Conservation (phyloP, 2,888 invertebrate species). For the Drosophila siamana region DNA sequence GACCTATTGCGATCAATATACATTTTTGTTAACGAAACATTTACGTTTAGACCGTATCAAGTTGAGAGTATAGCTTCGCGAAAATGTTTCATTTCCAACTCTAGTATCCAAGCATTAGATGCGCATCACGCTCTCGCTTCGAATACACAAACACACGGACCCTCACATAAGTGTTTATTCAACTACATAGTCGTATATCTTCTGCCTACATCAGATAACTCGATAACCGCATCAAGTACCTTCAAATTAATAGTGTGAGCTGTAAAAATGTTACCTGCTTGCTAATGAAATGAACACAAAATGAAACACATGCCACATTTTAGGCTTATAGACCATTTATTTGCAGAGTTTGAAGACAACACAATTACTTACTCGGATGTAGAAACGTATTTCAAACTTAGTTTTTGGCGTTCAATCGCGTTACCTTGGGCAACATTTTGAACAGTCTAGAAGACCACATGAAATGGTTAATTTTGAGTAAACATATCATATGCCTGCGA, state of each 20-base stretch:
- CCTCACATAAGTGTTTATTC: neutral
- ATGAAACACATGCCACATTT: slow-evolving; percentile 34
- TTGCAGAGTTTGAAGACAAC: slow-evolving; percentile 51
- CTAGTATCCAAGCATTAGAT: slow-evolving; percentile 26
- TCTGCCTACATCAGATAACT: slow-evolving; percentile 46
- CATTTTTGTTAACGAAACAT: slow-evolving; percentile 22
- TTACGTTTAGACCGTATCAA: slow-evolving; percentile 15
- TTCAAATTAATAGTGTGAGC: slow-evolving; percentile 84
- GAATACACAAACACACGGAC: slow-evolving; percentile 14
- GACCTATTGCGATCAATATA: slow-evolving; percentile 7
- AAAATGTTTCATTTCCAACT: neutral
- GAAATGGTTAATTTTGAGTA: slow-evolving; percentile 33
- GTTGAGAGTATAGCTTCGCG: slow-evolving; percentile 1
- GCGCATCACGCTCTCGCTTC: slow-evolving; percentile 50
- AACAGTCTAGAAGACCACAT: slow-evolving; percentile 16
- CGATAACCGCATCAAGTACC: slow-evolving; percentile 77
- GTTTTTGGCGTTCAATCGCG: slow-evolving; percentile 29
- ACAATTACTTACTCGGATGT: slow-evolving; percentile 11
- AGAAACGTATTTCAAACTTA: slow-evolving; percentile 11
- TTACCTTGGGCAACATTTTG: slow-evolving; percentile 67
- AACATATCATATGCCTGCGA: slow-evolving; percentile 60
- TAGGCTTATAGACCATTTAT: slow-evolving; percentile 47
- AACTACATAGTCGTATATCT: slow-evolving; percentile 27
- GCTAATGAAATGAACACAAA: slow-evolving; percentile 66
- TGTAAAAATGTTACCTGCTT: slow-evolving; percentile 86